phyloP scores from a whole-genome alignment of 2,888 invertebrate genomes.

The Philopedon plagiatum region DNA sequence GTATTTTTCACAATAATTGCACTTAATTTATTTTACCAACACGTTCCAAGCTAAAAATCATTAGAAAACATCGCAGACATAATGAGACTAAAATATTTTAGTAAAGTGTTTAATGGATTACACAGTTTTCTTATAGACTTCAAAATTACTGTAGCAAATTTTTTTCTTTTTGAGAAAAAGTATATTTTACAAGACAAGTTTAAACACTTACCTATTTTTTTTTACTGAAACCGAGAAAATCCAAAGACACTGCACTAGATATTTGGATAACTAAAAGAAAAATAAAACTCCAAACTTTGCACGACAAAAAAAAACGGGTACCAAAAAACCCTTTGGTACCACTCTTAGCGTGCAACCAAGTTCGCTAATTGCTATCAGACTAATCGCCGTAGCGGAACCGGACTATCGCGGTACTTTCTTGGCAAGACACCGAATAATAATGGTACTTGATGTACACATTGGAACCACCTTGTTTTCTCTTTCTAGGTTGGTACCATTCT shows the following conservation, averaged over 20 bases:
- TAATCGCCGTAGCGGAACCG: slow-evolving; percentile 27
- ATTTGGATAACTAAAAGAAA: not conserved
- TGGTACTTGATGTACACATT: slow-evolving; percentile 39
- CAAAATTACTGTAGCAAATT: no score
- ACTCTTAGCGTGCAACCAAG: slow-evolving; percentile 28
- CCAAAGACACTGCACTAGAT: not conserved
- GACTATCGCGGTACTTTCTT: slow-evolving; percentile 22
- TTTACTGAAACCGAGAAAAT: not conserved
- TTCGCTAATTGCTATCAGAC: slow-evolving; percentile 20
- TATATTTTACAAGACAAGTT: not conserved
- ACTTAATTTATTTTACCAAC: no score
- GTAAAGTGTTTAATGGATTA: no score
- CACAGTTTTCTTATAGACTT: no score
- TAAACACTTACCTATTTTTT: not conserved
- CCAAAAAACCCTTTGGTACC: not conserved
- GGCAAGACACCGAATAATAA: slow-evolving; percentile 34
- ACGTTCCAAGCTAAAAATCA: no score
- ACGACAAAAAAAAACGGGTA: not conserved
- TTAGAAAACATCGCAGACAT: no score
- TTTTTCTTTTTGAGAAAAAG: no score
- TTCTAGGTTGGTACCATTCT: slow-evolving; percentile 36
- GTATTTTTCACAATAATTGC: no score
- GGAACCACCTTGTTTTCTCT: slow-evolving; percentile 35
- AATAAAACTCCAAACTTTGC: not conserved
- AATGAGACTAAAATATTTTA: no score